phyloP scores from a whole-genome alignment of 2,888 invertebrate genomes.

The Agonopterix alstromeriana region DNA sequence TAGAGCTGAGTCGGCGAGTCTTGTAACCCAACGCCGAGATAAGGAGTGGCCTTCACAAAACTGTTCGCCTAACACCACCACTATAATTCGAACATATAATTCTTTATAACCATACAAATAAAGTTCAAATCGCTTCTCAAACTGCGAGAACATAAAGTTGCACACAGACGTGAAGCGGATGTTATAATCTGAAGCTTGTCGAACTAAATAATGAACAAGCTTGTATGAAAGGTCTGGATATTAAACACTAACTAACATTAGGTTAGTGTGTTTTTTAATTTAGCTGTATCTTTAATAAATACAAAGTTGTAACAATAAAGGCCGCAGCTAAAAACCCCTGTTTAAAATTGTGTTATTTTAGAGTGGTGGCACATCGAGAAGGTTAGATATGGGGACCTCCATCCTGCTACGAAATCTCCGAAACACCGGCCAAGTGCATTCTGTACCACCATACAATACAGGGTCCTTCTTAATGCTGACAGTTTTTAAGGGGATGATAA shows the following conservation, averaged over 20 bases:
- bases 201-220: conserved; percentile 36
- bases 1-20: conserved; percentile 47
- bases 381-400: too few species aligned
- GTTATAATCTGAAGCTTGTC: conserved; percentile 43
- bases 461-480: too few species aligned
- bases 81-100: conserved; percentile 4
- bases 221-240: conserved; percentile 27
- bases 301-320: too few species aligned
- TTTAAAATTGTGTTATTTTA: too few species aligned
- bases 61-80: conserved; percentile 12
- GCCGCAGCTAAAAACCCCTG: too few species aligned
- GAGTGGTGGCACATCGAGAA: too few species aligned
- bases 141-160: background rate
- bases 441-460: too few species aligned
- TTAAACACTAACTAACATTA: conserved; percentile 22
- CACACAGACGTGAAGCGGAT: conserved; percentile 41
- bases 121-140: conserved; percentile 13
- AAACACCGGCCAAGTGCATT: too few species aligned
- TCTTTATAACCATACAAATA: conserved; percentile 13
- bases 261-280: background rate
- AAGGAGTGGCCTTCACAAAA: conserved; percentile 51
- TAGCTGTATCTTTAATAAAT: too few species aligned
- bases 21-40: conserved; percentile 59
- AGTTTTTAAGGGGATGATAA: too few species aligned
- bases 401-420: too few species aligned